phyloP scores from a whole-genome alignment of 92 coral and sea anemone genomes.

The Epizoanthus ramosus region DNA sequence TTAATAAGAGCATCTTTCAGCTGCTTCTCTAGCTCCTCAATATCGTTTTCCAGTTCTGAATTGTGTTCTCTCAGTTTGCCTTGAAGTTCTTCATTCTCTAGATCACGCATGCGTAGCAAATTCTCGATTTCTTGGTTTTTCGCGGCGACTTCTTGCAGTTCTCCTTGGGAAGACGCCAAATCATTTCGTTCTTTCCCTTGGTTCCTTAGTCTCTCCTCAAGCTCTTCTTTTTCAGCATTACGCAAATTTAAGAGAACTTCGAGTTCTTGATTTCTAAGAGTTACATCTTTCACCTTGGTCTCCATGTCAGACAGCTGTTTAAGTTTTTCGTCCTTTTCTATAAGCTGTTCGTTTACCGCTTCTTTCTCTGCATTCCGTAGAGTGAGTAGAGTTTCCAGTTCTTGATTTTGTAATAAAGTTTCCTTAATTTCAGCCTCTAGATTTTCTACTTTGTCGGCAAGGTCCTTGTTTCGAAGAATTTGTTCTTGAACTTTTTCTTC shows the following conservation, averaged over 20 bases:
- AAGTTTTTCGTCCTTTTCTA: slow-evolving; percentile 44
- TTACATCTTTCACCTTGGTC: slow-evolving; percentile 52
- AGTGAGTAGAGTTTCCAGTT: slow-evolving; percentile 40
- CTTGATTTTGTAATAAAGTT: slow-evolving; percentile 45
- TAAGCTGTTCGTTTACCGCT: slow-evolving; percentile 51
- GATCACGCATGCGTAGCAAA: slow-evolving; percentile 73
- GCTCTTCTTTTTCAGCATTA: slow-evolving; percentile 62
- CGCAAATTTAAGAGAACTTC: slow-evolving; percentile 62
- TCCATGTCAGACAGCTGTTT: slow-evolving; percentile 51
- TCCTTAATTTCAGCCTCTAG: slow-evolving; percentile 49
- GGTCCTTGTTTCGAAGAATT: slow-evolving; percentile 42
- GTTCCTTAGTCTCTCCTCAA: slow-evolving; percentile 70
- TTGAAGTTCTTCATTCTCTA: slow-evolving; percentile 77
- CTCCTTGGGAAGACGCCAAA: slow-evolving; percentile 77
- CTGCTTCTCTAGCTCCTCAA: slow-evolving; percentile 73
- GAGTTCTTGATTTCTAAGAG: slow-evolving; percentile 51
- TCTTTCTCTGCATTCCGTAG: slow-evolving; percentile 63
- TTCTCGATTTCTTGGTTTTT: slow-evolving; percentile 81
- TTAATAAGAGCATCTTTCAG: slow-evolving; percentile 61
- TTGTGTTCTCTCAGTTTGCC: slow-evolving; percentile 67
- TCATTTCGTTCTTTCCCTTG: slow-evolving; percentile 64
- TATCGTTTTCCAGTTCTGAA: slow-evolving; percentile 72
- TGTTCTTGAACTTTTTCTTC: slow-evolving; percentile 57
- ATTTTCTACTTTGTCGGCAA: slow-evolving; percentile 39
- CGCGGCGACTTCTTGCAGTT: slow-evolving; percentile 69